Evolutionary conservation across 2,113 vertebrate species (phyloP).

Genomic region (Pholis gunnellus): DNA sequence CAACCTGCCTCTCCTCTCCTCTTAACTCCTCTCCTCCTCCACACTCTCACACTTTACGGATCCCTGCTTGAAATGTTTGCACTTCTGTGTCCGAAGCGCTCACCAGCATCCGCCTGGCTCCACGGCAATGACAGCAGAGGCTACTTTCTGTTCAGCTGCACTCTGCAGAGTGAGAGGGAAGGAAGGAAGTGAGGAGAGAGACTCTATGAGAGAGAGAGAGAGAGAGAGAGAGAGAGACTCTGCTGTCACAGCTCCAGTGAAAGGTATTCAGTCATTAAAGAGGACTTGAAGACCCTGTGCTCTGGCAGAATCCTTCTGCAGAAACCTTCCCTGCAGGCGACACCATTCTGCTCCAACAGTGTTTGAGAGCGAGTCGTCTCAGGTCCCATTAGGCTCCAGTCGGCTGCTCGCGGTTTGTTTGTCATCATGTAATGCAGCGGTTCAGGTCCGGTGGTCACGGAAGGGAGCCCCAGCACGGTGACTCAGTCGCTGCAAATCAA

Average conservation of each 20-base stretch:
- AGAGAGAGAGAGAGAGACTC: neutral
- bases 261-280: slow-evolving; percentile 41
- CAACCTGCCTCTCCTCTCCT: slow-evolving; percentile 31
- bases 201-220: neutral
- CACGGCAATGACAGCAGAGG: slow-evolving; percentile 17
- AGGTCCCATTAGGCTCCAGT: slow-evolving; percentile 37
- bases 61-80: slow-evolving; percentile 34
- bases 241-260: slow-evolving; percentile 28
- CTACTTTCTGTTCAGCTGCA: slow-evolving; percentile 53
- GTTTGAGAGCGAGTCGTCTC: slow-evolving; percentile 38
- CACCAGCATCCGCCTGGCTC: slow-evolving; percentile 34
- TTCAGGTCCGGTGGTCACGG: slow-evolving; percentile 25
- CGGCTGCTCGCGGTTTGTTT: slow-evolving; percentile 34
- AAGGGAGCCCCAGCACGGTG: neutral
- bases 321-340: slow-evolving; percentile 11
- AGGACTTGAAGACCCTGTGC: slow-evolving; percentile 16
- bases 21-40: slow-evolving; percentile 32
- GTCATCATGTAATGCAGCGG: slow-evolving; percentile 38
- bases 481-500: slow-evolving; percentile 19
- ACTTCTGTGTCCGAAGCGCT: slow-evolving; percentile 28
- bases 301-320: slow-evolving; percentile 9
- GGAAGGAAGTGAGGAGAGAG: slow-evolving; percentile 10
- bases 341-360: neutral
- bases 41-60: slow-evolving; percentile 22
- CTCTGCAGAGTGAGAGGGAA: slow-evolving; percentile 69